A percentile compares a stretch with the other conserved stretches of the same genome.
Evolutionary conservation across 1,140 invertebrate genomes (phyloP).

Genomic region (Bombus balteatus): DNA sequence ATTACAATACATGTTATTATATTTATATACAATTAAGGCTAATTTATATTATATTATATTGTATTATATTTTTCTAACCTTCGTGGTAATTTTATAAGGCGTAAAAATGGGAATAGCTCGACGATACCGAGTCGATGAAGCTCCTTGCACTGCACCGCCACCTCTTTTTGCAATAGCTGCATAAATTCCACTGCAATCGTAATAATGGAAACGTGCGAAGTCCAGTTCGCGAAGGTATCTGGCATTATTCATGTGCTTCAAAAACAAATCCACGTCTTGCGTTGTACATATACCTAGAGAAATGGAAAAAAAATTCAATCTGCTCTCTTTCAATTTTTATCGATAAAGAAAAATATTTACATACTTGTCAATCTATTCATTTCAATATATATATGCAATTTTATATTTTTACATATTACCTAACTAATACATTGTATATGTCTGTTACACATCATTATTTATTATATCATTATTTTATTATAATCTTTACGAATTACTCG

Average conservation of each 20-base stretch:
- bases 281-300: slow-evolving; percentile 89
- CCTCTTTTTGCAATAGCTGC: slow-evolving; percentile 84
- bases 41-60: neutral
- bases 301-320: neutral
- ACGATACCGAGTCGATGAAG: slow-evolving; percentile 89
- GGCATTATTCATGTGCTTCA: slow-evolving; percentile 94
- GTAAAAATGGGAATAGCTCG: slow-evolving; percentile 89
- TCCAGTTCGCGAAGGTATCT: slow-evolving; percentile 92
- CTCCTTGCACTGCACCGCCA: slow-evolving; percentile 88
- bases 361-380: too few relatives aligned
- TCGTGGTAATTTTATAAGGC: slow-evolving; percentile 89
- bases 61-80: slow-evolving; percentile 80
- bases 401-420: too few relatives aligned
- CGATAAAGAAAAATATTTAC: neutral
- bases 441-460: too few relatives aligned
- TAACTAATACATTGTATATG: too few relatives aligned
- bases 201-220: slow-evolving; percentile 92
- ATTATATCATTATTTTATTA: neutral
- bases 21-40: neutral
- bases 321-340: neutral
- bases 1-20: neutral
- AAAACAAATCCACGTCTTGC: slow-evolving; percentile 91
- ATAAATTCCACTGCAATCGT: slow-evolving; percentile 88
- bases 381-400: too few relatives aligned
- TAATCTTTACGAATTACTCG: neutral